Evolutionary conservation across 2,113 vertebrate species (phyloP), one percentile per base, ranked within the genome.

Genomic region (Drymodes brunneopygia): DNA sequence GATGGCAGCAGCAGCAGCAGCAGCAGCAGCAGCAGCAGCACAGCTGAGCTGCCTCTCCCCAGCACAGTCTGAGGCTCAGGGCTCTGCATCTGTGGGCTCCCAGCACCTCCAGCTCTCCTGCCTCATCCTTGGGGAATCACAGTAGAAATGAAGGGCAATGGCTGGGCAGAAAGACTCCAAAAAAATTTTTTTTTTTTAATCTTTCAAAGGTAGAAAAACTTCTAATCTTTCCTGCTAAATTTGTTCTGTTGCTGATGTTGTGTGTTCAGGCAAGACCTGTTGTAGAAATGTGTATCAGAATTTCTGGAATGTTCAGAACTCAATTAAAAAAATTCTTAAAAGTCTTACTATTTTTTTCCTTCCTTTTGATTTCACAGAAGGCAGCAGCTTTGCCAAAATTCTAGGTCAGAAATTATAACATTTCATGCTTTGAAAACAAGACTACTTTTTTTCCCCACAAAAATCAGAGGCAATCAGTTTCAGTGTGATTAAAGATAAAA

Each of bases 361-460:
- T 57, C 36, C 53, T 88, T 91, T 86, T 82, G 64, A 92, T 73
- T 93, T 81, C 33, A 78, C 51, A 93, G 60, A 78, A 86, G 44
- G 66, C 31, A 77, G 47, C 33, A 56, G 78, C 79, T 88, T 77
- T 86, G 74, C 66, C 89, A 90, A 11, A 75, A 91, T 84, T 93
- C 71, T 80, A 56, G 75, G 81, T 92, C 93, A 94, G 38, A 77
- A 90, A 81, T 91, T 9, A 50, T 8, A 94, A 87, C 70, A 33
- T 85, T 82, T 80, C 87, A 80, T 88, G 87, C 58, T 91, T 90
- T 93, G 78, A 81, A 96, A 94, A 90, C 5, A 40, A 50, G 19
- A 51, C 45, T 51, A 10, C 53, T 9, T 75, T 44, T 54, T 66
- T 36, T 3, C 12, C 47, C 47, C 19, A 14, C 27, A 77, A 86